Conservation (phyloP, 2,797 vertebrate species). For the Takifugu rubripes region DNA sequence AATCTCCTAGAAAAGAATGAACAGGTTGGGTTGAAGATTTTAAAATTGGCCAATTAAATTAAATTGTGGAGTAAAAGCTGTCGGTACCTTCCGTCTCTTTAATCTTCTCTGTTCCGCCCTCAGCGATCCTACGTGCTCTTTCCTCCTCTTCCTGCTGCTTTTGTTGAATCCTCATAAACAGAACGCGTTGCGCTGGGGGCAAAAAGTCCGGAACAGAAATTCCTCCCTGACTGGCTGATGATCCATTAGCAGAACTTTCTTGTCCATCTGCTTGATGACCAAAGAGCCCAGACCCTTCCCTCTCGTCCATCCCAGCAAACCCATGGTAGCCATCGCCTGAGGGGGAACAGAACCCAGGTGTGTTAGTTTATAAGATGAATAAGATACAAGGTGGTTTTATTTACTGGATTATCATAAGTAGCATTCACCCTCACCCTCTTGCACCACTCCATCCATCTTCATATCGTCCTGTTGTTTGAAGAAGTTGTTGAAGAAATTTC, state of each 20-base stretch:
- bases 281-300: conserved; percentile 49
- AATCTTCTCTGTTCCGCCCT: conserved; percentile 73
- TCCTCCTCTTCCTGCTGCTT: conserved; percentile 96
- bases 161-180: conserved; percentile 94
- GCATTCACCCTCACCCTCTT: conserved; percentile 73
- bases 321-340: conserved; percentile 80
- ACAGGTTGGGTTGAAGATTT: too few relatives aligned
- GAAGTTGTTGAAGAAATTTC: conserved; percentile 86
- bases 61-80: not conserved
- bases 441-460: conserved; percentile 78
- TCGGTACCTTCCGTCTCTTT: conserved; percentile 82
- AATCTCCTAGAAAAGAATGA: conserved; percentile 76
- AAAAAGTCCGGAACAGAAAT: conserved; percentile 87
- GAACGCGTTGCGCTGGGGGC: conserved; percentile 88
- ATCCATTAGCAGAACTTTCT: conserved; percentile 62
- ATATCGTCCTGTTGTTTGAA: conserved; percentile 84
- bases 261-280: conserved; percentile 64
- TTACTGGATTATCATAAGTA: not conserved
- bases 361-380: not conserved
- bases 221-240: conserved; percentile 65
- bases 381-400: not conserved
- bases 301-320: conserved; percentile 75
- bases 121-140: conserved; percentile 83
- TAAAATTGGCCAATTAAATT: too few relatives aligned
- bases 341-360: conserved; percentile 1